These are phyloP conservation scores for Sesia bembeciformis DNA, from an alignment of 2,888 invertebrate genomes.

Conservation along the genomic window DNA sequence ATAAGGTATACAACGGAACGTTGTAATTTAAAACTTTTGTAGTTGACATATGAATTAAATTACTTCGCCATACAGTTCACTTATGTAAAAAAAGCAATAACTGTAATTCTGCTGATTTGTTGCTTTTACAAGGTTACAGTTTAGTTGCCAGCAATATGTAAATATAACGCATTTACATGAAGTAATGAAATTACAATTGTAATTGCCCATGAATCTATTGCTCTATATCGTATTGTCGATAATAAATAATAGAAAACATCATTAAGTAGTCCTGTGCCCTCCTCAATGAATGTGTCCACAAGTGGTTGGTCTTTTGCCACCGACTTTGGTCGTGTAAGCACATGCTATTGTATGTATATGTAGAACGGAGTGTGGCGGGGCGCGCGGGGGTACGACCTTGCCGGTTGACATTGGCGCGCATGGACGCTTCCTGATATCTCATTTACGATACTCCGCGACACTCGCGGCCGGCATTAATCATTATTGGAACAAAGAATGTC, in stretches of 20 bases:
- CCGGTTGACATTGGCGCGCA: slow-evolving; percentile 57
- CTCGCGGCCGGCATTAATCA: slow-evolving; percentile 65
- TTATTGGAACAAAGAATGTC: slow-evolving; percentile 73
- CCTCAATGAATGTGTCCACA: too few relatives aligned
- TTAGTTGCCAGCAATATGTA: slow-evolving; percentile 31
- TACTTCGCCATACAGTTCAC: neutral
- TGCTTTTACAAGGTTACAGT: slow-evolving; percentile 49
- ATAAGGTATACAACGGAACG: slow-evolving; percentile 2
- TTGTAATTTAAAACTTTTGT: slow-evolving; percentile 1
- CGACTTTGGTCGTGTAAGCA: too few relatives aligned
- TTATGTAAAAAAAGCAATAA: slow-evolving; percentile 48
- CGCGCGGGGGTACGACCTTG: slow-evolving; percentile 40
- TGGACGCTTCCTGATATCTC: slow-evolving; percentile 71
- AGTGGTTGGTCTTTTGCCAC: too few relatives aligned
- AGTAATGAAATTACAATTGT: slow-evolving; percentile 2
- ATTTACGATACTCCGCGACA: slow-evolving; percentile 57
- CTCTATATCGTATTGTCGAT: too few relatives aligned
- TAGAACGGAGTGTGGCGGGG: slow-evolving; percentile 6
- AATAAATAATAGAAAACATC: too few relatives aligned
- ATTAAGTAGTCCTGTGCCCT: too few relatives aligned
- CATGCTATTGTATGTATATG: neutral
- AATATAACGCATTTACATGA: slow-evolving; percentile 1
- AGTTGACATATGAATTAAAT: neutral
- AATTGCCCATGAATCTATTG: slow-evolving; percentile 1
- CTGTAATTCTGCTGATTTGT: slow-evolving; percentile 59